A percentile compares a stretch with the other conserved stretches of the same genome.
Conservation (phyloP, 2,888 invertebrate genomes). For the Lycia hirtaria region DNA sequence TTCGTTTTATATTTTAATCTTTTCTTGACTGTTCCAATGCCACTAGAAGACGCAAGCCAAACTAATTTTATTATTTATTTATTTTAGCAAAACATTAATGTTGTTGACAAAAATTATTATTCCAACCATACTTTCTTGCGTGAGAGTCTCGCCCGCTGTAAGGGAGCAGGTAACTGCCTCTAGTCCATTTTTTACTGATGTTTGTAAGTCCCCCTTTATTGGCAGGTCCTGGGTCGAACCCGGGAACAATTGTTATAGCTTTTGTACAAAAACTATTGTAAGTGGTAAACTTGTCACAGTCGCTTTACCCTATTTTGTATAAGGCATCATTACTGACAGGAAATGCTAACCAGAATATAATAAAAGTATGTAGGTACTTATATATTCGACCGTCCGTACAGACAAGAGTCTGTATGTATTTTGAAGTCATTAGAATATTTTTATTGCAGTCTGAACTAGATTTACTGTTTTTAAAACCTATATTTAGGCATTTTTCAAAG, state of each 20-base stretch:
- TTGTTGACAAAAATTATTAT: slow-evolving; percentile 2
- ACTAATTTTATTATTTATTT: too few species aligned
- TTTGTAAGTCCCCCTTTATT: slow-evolving; percentile 60
- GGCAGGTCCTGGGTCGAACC: slow-evolving; percentile 45
- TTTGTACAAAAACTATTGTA: slow-evolving; percentile 38
- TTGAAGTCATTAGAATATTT: neutral
- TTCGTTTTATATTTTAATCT: neutral
- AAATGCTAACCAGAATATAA: slow-evolving; percentile 22
- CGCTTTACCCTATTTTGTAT: slow-evolving; percentile 31
- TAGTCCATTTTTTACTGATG: slow-evolving; percentile 73
- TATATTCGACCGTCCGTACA: too few species aligned
- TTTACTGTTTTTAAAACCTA: too few species aligned
- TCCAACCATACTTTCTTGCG: slow-evolving; percentile 23
- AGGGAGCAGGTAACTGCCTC: slow-evolving; percentile 74
- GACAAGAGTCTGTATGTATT: neutral
- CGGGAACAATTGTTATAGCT: slow-evolving; percentile 36
- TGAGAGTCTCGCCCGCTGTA: slow-evolving; percentile 25
- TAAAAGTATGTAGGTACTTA: neutral
- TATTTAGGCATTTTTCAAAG: too few species aligned
- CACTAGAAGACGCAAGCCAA: too few species aligned
- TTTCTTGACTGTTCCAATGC: neutral
- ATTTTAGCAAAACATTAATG: neutral
- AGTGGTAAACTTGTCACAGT: slow-evolving; percentile 33
- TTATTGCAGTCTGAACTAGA: too few species aligned
- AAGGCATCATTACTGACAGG: slow-evolving; percentile 30